Evolutionary conservation across 1,140 invertebrate genomes (phyloP).

Genomic region (Hormaphis cornu): DNA sequence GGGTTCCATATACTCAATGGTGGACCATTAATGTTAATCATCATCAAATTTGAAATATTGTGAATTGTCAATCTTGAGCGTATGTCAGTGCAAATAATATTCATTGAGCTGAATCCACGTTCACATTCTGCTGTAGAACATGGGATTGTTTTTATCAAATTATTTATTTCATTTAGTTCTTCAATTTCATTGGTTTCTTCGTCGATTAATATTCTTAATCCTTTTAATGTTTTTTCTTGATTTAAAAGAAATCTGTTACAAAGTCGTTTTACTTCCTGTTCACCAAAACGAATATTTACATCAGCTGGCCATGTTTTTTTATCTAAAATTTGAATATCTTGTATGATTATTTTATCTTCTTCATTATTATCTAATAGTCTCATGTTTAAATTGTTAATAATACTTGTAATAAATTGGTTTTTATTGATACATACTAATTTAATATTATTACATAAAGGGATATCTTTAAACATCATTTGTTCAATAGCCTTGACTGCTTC

Average conservation of each 20-base stretch:
- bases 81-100: background rate
- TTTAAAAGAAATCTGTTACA: background rate
- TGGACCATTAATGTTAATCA: background rate
- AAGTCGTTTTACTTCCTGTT: background rate
- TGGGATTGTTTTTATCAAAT: background rate
- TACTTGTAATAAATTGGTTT: background rate
- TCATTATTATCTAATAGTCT: background rate
- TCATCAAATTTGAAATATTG: background rate
- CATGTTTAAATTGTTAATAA: background rate
- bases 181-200: background rate
- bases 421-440: background rate
- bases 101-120: background rate
- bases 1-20: background rate
- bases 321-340: background rate
- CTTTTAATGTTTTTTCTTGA: background rate
- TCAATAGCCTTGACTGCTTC: background rate
- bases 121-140: background rate
- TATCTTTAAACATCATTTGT: background rate
- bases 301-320: conserved; percentile 1
- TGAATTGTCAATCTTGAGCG: background rate
- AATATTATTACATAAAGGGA: background rate
- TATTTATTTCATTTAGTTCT: background rate
- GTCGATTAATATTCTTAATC: background rate
- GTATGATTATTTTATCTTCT: background rate
- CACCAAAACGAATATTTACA: background rate